A percentile compares a stretch with the other conserved stretches of the same genome.
phyloP scores from a whole-genome alignment of 2,113 vertebrate species.

The Hiodon alosoides region DNA sequence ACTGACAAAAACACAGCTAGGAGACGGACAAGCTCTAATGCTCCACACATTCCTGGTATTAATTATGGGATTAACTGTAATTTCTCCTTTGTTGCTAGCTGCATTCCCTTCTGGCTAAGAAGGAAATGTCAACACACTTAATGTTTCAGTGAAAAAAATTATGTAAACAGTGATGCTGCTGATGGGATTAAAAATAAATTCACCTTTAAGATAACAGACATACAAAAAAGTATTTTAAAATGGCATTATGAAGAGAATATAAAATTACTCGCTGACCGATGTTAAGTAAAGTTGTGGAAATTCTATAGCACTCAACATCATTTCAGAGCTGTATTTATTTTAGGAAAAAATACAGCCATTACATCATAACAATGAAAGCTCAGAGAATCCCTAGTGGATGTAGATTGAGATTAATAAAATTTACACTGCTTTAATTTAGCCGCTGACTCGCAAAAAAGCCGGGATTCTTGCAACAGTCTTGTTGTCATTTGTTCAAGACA shows the following conservation, averaged over 20 bases:
- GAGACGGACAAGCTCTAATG: neutral
- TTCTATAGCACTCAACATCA: too few relatives aligned
- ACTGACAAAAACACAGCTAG: neutral
- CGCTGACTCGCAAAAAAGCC: constrained; percentile 1
- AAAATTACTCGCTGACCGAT: neutral
- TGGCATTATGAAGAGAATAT: neutral
- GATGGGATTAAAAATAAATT: neutral
- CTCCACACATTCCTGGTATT: constrained; percentile 14
- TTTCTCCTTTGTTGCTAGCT: constrained; percentile 4
- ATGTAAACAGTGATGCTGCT: neutral
- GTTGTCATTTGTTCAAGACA: neutral
- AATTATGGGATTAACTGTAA: constrained; percentile 20
- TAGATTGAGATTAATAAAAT: neutral
- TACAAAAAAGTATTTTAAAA: neutral
- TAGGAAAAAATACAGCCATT: neutral
- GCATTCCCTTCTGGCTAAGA: neutral
- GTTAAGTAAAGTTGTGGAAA: too few relatives aligned
- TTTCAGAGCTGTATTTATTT: neutral
- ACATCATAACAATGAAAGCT: neutral
- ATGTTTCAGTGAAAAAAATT: constrained; percentile 8
- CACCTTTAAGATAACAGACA: neutral
- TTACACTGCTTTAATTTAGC: neutral
- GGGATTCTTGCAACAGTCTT: neutral
- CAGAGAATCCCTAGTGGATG: neutral
- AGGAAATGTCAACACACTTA: constrained; percentile 12